Base-by-base conservation (phyloP, 1,140 invertebrate species). In the Xylocopa sonorina region DNA sequence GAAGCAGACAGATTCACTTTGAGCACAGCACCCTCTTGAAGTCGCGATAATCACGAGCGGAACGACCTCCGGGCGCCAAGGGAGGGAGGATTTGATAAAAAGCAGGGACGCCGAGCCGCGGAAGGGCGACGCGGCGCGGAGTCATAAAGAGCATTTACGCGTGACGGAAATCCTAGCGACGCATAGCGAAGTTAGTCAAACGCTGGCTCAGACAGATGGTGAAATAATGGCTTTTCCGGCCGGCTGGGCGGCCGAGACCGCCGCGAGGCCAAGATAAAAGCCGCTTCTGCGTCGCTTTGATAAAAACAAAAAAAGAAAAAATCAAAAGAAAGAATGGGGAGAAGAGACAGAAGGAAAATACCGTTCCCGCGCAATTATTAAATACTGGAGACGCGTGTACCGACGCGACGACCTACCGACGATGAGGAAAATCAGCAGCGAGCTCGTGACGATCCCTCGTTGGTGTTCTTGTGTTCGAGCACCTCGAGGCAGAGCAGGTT, bases 201-300 rank as follows among this genome's bases (percentile, higher is more conserved):
- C 57, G 43, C 3, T 9, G n/a, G n/a, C 16, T n/a, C 41, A 38
- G 38, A 34, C 69, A 48, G 38, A 48, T 62, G 43, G 41, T 16
- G 43, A 48, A 62, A 62, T 73, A 73, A 73, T 73, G 71, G 43
- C 14, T 73, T 73, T 62, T 50, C 55, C 71, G 29, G 21, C 3
- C 14, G 69, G 24, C 5, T 27, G 27, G 18, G 5, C 27, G 53
- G 12, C 4, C 10, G 57, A 32, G 55, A 32, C 29, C 18, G 55
- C 27, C 18, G 18, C 48, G 29, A 41, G 34, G 34, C 34, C 41
- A 46, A 50, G 57, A 73, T 73, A 18, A 73, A 72, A 72, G 41
- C 7, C 12, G 53, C 41, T 29, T 32, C 53, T 4, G 21, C 16
- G 29, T 9, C 41, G 55, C 69, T 58, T 72, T 60, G 53, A 60